phyloP scores from a whole-genome alignment of 2,888 invertebrate genomes.

The Polia nebulosa region DNA sequence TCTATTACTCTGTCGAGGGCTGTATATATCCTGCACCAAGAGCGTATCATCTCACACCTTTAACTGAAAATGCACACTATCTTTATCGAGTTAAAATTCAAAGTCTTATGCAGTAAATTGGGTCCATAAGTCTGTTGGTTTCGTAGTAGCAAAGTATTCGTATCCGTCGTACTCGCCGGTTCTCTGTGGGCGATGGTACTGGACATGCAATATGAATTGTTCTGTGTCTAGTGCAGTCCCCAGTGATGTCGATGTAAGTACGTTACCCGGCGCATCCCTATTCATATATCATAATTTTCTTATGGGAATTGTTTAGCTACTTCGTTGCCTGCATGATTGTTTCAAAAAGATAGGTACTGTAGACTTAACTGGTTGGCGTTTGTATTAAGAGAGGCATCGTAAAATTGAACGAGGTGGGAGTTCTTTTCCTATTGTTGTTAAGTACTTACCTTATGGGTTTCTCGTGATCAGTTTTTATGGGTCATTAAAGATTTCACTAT shows the following conservation, averaged over 20 bases:
- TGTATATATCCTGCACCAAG: background rate
- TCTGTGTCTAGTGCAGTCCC: slow-evolving; percentile 74
- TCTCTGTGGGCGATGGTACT: slow-evolving; percentile 86
- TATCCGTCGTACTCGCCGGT: slow-evolving; percentile 74
- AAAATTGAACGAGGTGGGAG: slow-evolving; percentile 40
- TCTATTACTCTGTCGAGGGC: slow-evolving; percentile 68
- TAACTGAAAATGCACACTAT: slow-evolving; percentile 10
- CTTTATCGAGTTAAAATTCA: slow-evolving; percentile 24
- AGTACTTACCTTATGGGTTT: slow-evolving; percentile 12
- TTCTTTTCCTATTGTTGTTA: slow-evolving; percentile 34
- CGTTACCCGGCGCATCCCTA: slow-evolving; percentile 52
- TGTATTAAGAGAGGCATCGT: slow-evolving; percentile 31
- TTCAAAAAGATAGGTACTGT: slow-evolving; percentile 44
- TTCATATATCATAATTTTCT: slow-evolving; percentile 69
- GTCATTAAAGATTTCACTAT: slow-evolving; percentile 33
- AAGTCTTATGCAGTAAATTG: slow-evolving; percentile 11
- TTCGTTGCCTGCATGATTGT: slow-evolving; percentile 52
- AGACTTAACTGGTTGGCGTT: slow-evolving; percentile 30
- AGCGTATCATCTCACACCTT: background rate
- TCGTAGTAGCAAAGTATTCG: slow-evolving; percentile 66
- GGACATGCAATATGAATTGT: slow-evolving; percentile 88
- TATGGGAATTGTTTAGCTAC: slow-evolving; percentile 66
- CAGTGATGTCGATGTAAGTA: slow-evolving; percentile 64
- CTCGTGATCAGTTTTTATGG: slow-evolving; percentile 35
- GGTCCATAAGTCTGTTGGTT: slow-evolving; percentile 19